A percentile compares a stretch with the other conserved stretches of the same genome.
Conservation (phyloP, 2,113 vertebrate species). For the Hyla sarda region DNA sequence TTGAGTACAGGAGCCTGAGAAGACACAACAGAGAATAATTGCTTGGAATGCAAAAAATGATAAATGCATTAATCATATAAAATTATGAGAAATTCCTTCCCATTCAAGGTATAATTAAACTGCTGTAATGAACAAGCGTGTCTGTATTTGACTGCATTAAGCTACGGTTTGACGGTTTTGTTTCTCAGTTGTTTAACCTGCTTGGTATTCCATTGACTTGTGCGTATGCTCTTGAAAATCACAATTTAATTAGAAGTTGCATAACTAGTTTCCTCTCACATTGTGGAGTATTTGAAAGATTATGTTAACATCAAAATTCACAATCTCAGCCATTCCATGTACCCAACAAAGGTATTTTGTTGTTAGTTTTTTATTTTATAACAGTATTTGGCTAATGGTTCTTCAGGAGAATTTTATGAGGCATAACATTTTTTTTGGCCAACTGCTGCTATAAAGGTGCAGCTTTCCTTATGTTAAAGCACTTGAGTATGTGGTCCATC, state of each 20-base stretch:
- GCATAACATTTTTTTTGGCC: not conserved
- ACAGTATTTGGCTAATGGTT: not conserved
- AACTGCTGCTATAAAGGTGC: not conserved
- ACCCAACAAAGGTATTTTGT: not conserved
- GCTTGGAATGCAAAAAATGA: conserved; percentile 54
- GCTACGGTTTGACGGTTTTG: conserved; percentile 56
- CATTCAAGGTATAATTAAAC: conserved; percentile 60
- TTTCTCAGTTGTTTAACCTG: conserved; percentile 57
- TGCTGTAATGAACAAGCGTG: conserved; percentile 59
- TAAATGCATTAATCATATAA: conserved; percentile 59
- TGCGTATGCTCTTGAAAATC: conserved; percentile 49
- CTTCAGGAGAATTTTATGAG: not conserved
- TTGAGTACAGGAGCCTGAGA: conserved; percentile 10
- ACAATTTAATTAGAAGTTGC: conserved; percentile 58
- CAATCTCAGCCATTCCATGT: not conserved
- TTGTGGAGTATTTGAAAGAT: conserved; percentile 13
- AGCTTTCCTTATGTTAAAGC: not conserved
- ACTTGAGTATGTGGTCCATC: not conserved
- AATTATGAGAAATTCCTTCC: conserved; percentile 57
- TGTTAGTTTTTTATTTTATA: not conserved
- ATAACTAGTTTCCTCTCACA: conserved; percentile 50
- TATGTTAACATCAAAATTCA: conserved; percentile 27
- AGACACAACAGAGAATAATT: not conserved
- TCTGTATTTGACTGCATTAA: conserved; percentile 59
- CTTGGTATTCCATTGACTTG: conserved; percentile 53